These are phyloP conservation scores for Cynocephalus volans DNA, from an alignment of 2,113 vertebrate species.

Conservation along the genomic window DNA sequence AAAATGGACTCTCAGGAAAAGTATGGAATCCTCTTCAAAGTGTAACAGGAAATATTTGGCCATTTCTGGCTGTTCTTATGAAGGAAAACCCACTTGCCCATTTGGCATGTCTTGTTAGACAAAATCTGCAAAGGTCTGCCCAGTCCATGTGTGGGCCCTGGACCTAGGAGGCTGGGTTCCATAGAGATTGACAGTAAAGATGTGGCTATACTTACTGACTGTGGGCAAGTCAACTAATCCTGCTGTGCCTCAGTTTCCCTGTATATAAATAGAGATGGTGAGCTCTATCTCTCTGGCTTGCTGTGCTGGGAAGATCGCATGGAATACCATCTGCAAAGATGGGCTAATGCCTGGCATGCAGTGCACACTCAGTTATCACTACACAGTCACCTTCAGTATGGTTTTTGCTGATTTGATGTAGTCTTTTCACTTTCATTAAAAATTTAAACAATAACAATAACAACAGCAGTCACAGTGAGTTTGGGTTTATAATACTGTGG, in stretches of 20 bases:
- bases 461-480: background rate
- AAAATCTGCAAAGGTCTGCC: too few species aligned
- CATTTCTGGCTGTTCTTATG: background rate
- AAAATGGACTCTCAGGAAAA: background rate
- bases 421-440: background rate
- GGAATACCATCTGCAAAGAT: background rate
- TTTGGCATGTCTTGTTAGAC: background rate
- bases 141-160: background rate
- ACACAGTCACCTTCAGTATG: background rate
- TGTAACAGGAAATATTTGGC: background rate
- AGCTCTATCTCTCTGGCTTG: background rate
- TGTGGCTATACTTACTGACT: accelerated
- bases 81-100: background rate
- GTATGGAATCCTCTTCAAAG: background rate
- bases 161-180: background rate
- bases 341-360: accelerated
- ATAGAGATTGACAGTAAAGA: background rate
- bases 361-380: accelerated
- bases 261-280: background rate
- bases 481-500: background rate
- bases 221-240: background rate
- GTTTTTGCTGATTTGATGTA: background rate
- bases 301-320: background rate
- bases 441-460: background rate
- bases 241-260: background rate